A percentile compares a stretch with the other conserved stretches of the same genome.
Evolutionary conservation across 2,888 invertebrate genomes (phyloP).

Genomic region (Polyploca ridens): DNA sequence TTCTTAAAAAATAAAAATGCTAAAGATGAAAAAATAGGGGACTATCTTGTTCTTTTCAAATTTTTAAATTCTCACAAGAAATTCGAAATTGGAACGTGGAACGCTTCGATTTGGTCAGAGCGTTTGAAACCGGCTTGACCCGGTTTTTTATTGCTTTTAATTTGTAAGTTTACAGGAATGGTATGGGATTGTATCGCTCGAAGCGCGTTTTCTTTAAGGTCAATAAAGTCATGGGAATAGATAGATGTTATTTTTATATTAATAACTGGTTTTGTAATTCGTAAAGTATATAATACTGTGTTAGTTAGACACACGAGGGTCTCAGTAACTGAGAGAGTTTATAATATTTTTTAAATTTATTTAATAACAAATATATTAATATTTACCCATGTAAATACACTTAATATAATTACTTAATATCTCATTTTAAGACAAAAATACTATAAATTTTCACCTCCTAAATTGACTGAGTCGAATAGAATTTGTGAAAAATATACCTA

Average conservation of each 20-base stretch:
- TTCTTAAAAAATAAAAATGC: conserved; percentile 29
- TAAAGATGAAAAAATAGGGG: conserved; percentile 17
- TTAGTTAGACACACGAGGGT: not conserved
- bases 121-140: conserved; percentile 41
- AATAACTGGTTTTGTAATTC: not conserved
- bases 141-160: conserved; percentile 34
- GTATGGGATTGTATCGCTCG: conserved; percentile 20
- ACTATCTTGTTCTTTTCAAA: conserved; percentile 35
- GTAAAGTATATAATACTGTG: not conserved
- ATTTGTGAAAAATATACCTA: too few relatives aligned
- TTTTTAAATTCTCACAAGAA: conserved; percentile 29
- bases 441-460: too few relatives aligned
- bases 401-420: too few relatives aligned
- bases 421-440: too few relatives aligned
- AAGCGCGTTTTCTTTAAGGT: conserved; percentile 20
- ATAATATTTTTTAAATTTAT: too few relatives aligned
- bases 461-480: too few relatives aligned
- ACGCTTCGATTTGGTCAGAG: conserved; percentile 23
- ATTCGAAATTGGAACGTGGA: conserved; percentile 34
- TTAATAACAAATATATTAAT: too few relatives aligned
- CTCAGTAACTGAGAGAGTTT: too few relatives aligned
- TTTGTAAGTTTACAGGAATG: conserved; percentile 38
- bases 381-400: too few relatives aligned
- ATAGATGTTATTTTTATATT: not conserved
- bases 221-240: conserved; percentile 39